Conservation (phyloP, 2,888 invertebrate species). For the Dendrolimus houi region DNA sequence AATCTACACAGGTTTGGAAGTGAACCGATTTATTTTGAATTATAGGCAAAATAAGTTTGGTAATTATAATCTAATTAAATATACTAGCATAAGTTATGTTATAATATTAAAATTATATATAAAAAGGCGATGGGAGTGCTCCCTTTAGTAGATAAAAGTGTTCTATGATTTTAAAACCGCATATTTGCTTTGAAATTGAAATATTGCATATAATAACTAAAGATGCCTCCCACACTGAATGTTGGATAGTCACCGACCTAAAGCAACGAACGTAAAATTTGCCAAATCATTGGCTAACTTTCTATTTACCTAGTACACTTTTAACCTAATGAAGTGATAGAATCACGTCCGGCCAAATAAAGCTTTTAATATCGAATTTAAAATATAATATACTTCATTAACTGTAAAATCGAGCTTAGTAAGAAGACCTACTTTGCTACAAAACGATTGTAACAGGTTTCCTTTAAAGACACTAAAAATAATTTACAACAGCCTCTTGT, state of each 20-base stretch:
- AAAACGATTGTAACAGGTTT: constrained; percentile 26
- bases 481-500: constrained; percentile 56
- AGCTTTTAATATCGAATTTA: constrained; percentile 27
- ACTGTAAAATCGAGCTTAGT: constrained; percentile 19
- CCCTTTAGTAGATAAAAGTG: background rate
- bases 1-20: too few species aligned
- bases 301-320: constrained; percentile 17
- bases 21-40: too few species aligned
- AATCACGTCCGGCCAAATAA: constrained; percentile 19
- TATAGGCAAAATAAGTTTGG: too few species aligned
- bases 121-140: background rate
- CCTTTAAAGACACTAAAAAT: constrained; percentile 50
- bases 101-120: too few species aligned
- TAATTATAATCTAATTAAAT: too few species aligned
- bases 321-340: constrained; percentile 6
- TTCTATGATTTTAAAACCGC: constrained; percentile 17
- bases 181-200: constrained; percentile 45
- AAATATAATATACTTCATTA: constrained; percentile 30
- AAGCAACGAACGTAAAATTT: constrained; percentile 14
- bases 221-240: constrained; percentile 29
- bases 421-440: constrained; percentile 8
- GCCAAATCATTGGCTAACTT: constrained; percentile 36
- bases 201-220: constrained; percentile 56
- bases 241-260: constrained; percentile 5
- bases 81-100: too few species aligned